A percentile compares a stretch with the other conserved stretches of the same genome.
phyloP scores from a whole-genome alignment of 2,797 vertebrate species.

The Tamandua tetradactyla region DNA sequence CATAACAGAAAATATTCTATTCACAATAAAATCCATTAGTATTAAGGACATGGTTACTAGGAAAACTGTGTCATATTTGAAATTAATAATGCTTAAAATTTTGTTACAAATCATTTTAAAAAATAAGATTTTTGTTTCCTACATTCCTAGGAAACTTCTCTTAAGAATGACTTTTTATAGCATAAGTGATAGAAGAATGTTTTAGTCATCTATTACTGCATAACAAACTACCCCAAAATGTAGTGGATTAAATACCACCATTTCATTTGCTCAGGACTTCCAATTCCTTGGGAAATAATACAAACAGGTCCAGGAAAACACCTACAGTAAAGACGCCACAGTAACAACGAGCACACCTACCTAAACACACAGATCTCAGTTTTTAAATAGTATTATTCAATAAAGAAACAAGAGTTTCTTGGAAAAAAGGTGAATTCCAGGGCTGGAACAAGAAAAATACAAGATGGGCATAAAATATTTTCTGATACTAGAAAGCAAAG shows the following conservation, averaged over 20 bases:
- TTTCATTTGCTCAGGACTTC: not conserved
- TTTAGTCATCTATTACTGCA: not conserved
- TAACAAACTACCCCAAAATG: not conserved
- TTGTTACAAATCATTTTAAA: constrained; percentile 12
- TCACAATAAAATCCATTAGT: not conserved
- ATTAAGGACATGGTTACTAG: not conserved
- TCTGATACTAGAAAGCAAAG: not conserved
- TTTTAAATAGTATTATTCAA: no score
- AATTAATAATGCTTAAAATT: not conserved
- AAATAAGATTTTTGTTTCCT: no score
- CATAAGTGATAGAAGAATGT: not conserved
- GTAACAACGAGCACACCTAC: not conserved
- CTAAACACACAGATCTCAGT: not conserved
- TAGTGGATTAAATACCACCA: not conserved
- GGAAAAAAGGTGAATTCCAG: not conserved
- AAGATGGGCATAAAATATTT: not conserved
- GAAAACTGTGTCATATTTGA: not conserved
- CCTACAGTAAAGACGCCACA: not conserved
- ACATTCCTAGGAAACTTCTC: not conserved
- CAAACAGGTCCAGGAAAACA: not conserved
- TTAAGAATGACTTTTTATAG: constrained; percentile 22
- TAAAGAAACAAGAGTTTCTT: no score
- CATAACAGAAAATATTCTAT: not conserved
- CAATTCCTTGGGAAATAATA: not conserved
- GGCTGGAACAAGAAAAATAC: not conserved